phyloP scores from a whole-genome alignment of 1,140 invertebrate genomes.

The Trialeurodes vaporariorum region DNA sequence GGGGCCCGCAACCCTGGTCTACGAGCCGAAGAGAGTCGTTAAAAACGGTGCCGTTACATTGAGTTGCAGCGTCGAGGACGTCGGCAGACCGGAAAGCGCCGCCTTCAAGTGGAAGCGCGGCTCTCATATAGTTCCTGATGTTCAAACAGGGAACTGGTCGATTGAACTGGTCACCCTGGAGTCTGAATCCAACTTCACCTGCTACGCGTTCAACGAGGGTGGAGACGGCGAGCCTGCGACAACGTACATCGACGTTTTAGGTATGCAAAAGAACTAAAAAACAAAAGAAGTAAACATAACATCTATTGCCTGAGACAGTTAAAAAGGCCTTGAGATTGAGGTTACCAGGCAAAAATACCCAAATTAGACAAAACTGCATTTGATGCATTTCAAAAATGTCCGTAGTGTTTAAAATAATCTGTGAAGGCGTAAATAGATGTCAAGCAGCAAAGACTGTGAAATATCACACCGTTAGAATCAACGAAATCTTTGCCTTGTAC shows the following conservation, averaged over 20 bases:
- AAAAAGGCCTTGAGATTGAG: no score
- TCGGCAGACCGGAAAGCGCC: slow-evolving; percentile 59
- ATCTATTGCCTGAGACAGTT: no score
- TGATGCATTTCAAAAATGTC: no score
- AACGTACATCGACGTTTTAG: slow-evolving; percentile 61
- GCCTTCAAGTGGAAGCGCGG: slow-evolving; percentile 61
- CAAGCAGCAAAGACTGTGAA: no score
- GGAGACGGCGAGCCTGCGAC: slow-evolving; percentile 61
- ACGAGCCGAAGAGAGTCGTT: slow-evolving; percentile 57
- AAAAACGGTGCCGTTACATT: slow-evolving; percentile 67
- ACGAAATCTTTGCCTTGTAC: no score
- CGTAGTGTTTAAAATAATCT: no score
- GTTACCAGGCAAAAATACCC: no score
- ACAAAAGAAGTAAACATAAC: no score
- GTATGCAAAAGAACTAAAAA: no score
- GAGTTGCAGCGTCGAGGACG: slow-evolving; percentile 66
- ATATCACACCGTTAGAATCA: no score
- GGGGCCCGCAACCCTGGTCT: slow-evolving; percentile 53
- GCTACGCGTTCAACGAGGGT: slow-evolving; percentile 67
- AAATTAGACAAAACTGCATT: no score
- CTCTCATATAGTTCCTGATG: slow-evolving; percentile 52
- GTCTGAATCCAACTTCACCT: slow-evolving; percentile 75
- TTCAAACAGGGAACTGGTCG: slow-evolving; percentile 57
- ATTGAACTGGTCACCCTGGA: slow-evolving; percentile 69
- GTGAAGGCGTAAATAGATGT: no score